These are phyloP conservation scores for Hypomecis atomaria DNA, from an alignment of 2,888 invertebrate genomes.

Conservation along the genomic window DNA sequence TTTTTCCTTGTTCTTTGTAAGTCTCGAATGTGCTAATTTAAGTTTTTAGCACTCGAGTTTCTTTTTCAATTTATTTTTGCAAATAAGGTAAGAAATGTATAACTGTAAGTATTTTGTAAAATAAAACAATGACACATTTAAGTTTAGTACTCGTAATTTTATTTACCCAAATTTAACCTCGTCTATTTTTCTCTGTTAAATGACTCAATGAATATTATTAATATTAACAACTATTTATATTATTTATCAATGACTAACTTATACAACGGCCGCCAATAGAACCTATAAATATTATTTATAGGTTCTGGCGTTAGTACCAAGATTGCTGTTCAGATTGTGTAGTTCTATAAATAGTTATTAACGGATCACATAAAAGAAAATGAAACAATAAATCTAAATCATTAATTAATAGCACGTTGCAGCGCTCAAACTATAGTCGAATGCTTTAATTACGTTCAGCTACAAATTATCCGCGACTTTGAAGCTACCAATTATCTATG, in stretches of 20 bases:
- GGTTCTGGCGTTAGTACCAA: too few species aligned
- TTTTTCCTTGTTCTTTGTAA: conserved; percentile 12
- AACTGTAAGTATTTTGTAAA: not conserved
- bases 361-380: not conserved
- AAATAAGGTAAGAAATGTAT: not conserved
- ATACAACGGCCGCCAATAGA: too few species aligned
- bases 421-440: conserved; percentile 24
- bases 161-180: too few species aligned
- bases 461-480: conserved; percentile 19
- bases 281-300: too few species aligned
- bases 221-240: too few species aligned
- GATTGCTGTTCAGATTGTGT: not conserved
- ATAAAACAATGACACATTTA: not conserved
- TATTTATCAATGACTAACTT: too few species aligned
- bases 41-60: conserved; percentile 27
- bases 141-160: too few species aligned
- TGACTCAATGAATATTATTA: too few species aligned
- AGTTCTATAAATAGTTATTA: not conserved
- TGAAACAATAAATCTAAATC: conserved; percentile 3
- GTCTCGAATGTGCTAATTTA: conserved; percentile 14
- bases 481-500: conserved; percentile 19
- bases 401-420: conserved; percentile 8
- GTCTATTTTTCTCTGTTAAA: too few species aligned
- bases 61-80: conserved; percentile 17
- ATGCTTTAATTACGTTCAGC: conserved; percentile 16